Base-by-base conservation (phyloP, 1,140 invertebrate species). In the Drosophila lacteicornis region DNA sequence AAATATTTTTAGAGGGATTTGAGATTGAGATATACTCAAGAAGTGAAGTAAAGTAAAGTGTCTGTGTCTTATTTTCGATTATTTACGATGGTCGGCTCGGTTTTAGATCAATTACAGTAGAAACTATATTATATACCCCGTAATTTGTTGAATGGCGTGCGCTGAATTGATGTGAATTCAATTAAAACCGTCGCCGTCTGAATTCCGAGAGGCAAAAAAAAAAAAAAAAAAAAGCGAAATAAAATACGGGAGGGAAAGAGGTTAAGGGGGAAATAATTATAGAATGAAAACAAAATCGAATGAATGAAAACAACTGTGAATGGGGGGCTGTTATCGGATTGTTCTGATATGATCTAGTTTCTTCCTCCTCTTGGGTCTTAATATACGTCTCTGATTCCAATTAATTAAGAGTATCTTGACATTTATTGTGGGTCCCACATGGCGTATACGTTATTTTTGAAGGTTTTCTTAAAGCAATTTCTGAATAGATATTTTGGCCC, bases 151-250 rank as follows among this genome's bases (percentile, higher is more conserved):
- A 57, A 46, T 76, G 36, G 79, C 68, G 63, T 82, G 68, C 74
- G 27, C 46, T 76, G 63, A 84, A 80, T 84, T 84, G 81, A 84
- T 84, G 66, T 68, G 76, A 84, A 84, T 84, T 84, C 66, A 83
- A 84, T 83, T 83, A 84, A 80, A 51, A 46, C 22, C 13, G 56
- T 60, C 70, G 68, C 46, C 67, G 33, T 36, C 33, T 36, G 33
- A 36, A 36, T 36, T 36, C 33, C 33, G 33, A 36, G 33, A 9
- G 33, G 30, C 8, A 9, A 9, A 33, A 33, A 33, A 30, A 33
- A 33, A 33, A 9, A 9, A 9, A 33, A 33, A 33, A 30, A 33
- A 33, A 33, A 9, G 8, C 9, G 56, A 46, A 65, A 65, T 27
- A 22, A 62, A 55, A 53, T 12, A 13, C 4, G 22, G 2, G 9